These are phyloP conservation scores for Typhlomys cinereus DNA, from an alignment of 2,113 vertebrate genomes.

Conservation along the genomic window DNA sequence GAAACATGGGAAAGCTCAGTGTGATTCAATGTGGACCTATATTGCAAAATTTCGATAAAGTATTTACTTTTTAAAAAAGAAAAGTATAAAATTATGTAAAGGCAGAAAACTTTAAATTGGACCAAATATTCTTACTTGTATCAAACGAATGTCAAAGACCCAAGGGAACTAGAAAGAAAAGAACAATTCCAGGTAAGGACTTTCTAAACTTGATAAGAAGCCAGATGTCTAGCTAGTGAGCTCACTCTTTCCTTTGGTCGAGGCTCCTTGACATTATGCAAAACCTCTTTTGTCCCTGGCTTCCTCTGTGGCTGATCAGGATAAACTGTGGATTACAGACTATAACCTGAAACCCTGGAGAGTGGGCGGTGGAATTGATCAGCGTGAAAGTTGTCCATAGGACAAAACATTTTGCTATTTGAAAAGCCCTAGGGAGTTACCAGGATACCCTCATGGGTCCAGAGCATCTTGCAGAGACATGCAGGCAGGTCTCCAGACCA, in stretches of 20 bases:
- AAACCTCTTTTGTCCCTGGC: not conserved
- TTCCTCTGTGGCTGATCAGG: not conserved
- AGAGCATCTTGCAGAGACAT: slow-evolving; percentile 38
- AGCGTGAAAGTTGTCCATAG: not conserved
- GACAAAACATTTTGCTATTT: slow-evolving; percentile 55
- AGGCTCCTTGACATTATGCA: not conserved
- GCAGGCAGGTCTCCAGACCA: slow-evolving; percentile 32
- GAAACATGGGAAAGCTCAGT: not conserved
- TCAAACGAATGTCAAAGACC: slow-evolving; percentile 6
- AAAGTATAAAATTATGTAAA: not conserved
- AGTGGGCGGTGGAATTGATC: not conserved
- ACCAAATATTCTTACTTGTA: not conserved
- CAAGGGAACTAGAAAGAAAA: not conserved
- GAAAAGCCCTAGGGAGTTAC: slow-evolving; percentile 63
- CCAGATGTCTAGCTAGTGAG: not conserved
- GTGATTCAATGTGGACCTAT: not conserved
- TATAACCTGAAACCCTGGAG: not conserved
- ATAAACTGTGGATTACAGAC: not conserved
- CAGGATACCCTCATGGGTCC: slow-evolving; percentile 36
- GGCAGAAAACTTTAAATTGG: not conserved
- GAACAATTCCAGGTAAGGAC: not conserved
- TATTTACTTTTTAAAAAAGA: not conserved
- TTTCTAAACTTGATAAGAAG: slow-evolving; percentile 1
- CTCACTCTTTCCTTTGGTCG: not conserved
- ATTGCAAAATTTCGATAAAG: not conserved